A percentile compares a stretch with the other conserved stretches of the same genome.
phyloP scores from a whole-genome alignment of 2,888 invertebrate genomes.

The Reticulitermes lucifugus region DNA sequence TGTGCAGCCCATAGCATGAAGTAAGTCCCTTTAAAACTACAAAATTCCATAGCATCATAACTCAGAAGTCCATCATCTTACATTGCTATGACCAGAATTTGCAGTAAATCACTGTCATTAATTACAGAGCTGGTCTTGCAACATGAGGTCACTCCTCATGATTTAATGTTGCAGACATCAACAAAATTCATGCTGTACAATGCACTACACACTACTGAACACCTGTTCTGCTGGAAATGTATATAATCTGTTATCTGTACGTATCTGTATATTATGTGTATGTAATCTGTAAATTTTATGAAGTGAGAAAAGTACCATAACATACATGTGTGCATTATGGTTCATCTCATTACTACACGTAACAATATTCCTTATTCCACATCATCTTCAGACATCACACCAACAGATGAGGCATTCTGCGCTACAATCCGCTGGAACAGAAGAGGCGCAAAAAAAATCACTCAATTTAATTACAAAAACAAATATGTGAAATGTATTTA shows the following conservation, averaged over 20 bases:
- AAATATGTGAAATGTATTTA: too few relatives aligned
- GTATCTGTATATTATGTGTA: too few relatives aligned
- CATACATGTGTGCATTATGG: conserved; percentile 18
- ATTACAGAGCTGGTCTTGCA: not conserved
- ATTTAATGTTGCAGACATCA: not conserved
- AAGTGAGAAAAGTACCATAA: conserved; percentile 23
- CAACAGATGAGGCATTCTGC: conserved; percentile 43
- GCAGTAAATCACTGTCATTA: too few relatives aligned
- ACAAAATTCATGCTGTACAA: not conserved
- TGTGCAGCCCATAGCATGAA: too few relatives aligned
- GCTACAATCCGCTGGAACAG: conserved; percentile 43
- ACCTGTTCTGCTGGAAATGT: not conserved
- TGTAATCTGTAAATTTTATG: conserved; percentile 21
- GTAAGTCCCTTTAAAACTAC: too few relatives aligned
- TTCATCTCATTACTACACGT: conserved; percentile 8
- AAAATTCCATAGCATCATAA: too few relatives aligned
- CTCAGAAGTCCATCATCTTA: too few relatives aligned
- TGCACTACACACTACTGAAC: not conserved
- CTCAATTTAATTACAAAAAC: too few relatives aligned
- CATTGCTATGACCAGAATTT: not conserved
- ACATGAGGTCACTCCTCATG: not conserved
- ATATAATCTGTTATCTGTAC: not conserved
- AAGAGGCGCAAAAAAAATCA: too few relatives aligned
- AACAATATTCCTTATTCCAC: conserved; percentile 58
- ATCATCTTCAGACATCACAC: conserved; percentile 61